Conservation (phyloP, 2,888 invertebrate species). For the Tholera decimalis region DNA sequence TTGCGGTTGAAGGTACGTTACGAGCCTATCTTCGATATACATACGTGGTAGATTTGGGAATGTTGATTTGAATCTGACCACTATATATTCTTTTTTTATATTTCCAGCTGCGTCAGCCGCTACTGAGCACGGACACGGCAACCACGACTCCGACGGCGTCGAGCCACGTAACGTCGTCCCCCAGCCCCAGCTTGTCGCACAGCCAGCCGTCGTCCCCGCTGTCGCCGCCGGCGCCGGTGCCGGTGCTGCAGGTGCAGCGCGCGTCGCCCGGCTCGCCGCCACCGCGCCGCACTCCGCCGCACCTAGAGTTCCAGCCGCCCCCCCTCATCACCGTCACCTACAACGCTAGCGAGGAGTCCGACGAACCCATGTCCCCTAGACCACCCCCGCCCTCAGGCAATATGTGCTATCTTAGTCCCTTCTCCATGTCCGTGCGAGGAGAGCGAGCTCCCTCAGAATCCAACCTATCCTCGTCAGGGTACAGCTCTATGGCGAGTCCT, state of each 20-base stretch:
- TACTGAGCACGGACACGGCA: conserved; percentile 80
- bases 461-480: conserved; percentile 96
- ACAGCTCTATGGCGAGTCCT: conserved; percentile 96
- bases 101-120: conserved; percentile 91
- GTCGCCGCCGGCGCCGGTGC: conserved; percentile 85
- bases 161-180: conserved; percentile 87
- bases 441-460: conserved; percentile 96
- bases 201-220: conserved; percentile 83
- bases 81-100: conserved; percentile 2
- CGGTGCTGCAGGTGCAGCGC: conserved; percentile 91
- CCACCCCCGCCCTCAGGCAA: conserved; percentile 89
- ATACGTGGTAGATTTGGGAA: not conserved
- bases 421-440: conserved; percentile 93
- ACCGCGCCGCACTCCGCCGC: conserved; percentile 92
- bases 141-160: conserved; percentile 84
- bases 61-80: not conserved
- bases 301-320: conserved; percentile 93
- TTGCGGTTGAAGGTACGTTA: conserved; percentile 84
- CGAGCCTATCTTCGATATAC: conserved; percentile 24
- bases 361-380: conserved; percentile 93
- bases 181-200: conserved; percentile 86
- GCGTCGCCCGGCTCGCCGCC: conserved; percentile 93
- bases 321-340: conserved; percentile 95
- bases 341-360: conserved; percentile 95
- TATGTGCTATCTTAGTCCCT: conserved; percentile 95